Evolutionary conservation across 1,140 invertebrate species (phyloP).

Genomic region (Nephotettix cincticeps): DNA sequence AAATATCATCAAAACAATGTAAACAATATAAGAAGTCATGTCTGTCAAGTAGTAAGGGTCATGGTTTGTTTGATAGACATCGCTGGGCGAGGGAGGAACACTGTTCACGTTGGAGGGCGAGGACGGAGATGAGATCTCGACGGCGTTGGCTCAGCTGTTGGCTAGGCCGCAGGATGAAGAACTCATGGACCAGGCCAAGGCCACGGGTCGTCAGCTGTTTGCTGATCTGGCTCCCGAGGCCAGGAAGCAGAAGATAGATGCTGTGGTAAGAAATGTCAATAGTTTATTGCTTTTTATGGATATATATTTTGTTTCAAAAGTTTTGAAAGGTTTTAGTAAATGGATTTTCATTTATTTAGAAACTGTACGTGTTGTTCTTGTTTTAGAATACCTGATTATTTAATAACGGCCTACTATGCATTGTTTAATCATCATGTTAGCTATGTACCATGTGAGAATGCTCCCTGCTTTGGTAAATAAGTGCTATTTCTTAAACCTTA

Average conservation of each 20-base stretch:
- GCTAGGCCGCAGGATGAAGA: slow-evolving; percentile 53
- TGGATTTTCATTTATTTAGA: neutral
- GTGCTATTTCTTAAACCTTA: too few relatives aligned
- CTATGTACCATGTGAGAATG: too few relatives aligned
- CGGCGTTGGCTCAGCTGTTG: slow-evolving; percentile 47
- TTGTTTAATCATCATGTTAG: too few relatives aligned
- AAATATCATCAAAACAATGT: too few relatives aligned
- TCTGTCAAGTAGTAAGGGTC: too few relatives aligned
- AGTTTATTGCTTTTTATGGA: neutral
- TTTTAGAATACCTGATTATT: too few relatives aligned
- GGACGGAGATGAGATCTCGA: slow-evolving; percentile 44
- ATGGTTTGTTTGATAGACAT: too few relatives aligned
- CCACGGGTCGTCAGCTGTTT: slow-evolving; percentile 73
- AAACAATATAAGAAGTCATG: too few relatives aligned
- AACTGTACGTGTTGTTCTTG: too few relatives aligned
- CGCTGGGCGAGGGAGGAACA: slow-evolving; percentile 43
- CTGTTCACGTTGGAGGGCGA: slow-evolving; percentile 37
- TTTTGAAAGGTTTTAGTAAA: neutral
- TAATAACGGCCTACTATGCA: too few relatives aligned
- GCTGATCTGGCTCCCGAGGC: slow-evolving; percentile 58
- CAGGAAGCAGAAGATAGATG: slow-evolving; percentile 64
- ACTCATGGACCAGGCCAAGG: slow-evolving; percentile 73
- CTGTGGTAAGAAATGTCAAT: slow-evolving; percentile 58
- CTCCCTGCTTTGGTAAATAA: too few relatives aligned
- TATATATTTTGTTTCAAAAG: neutral